These are phyloP conservation scores for Panthera tigris DNA, from an alignment of 2,113 vertebrate species.

Conservation along the genomic window DNA sequence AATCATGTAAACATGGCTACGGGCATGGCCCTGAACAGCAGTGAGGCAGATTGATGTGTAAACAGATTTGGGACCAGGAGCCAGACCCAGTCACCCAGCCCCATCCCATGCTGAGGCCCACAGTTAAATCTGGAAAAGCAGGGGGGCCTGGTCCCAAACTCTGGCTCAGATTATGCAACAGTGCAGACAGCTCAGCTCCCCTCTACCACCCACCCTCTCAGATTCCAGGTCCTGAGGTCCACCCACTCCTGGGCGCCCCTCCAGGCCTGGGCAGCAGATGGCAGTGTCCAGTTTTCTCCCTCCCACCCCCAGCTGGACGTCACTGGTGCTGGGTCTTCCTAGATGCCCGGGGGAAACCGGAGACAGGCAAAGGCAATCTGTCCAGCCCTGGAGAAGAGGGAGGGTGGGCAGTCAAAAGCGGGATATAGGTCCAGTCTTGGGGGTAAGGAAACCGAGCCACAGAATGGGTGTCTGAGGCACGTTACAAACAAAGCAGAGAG, in stretches of 20 bases:
- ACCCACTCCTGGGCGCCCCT: constrained; percentile 17
- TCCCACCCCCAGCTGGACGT: constrained; percentile 33
- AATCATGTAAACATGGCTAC: constrained; percentile 70
- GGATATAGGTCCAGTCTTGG: neutral
- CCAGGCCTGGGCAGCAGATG: constrained; percentile 62
- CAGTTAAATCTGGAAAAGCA: constrained; percentile 52
- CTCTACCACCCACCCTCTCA: constrained; percentile 49
- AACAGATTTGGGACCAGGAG: constrained; percentile 64
- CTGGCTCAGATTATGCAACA: constrained; percentile 80
- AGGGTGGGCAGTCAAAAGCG: neutral
- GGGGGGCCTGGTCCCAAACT: constrained; percentile 67
- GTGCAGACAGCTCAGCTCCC: constrained; percentile 66
- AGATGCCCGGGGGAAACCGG: constrained; percentile 80
- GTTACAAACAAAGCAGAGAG: neutral
- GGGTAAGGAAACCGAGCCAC: neutral
- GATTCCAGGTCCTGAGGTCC: constrained; percentile 55
- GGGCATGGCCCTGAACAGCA: constrained; percentile 66
- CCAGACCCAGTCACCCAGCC: neutral
- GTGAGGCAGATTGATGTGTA: constrained; percentile 77
- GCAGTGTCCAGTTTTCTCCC: constrained; percentile 63
- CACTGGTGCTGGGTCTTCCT: constrained; percentile 80
- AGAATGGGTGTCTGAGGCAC: neutral
- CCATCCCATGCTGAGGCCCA: constrained; percentile 13
- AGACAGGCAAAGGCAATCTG: constrained; percentile 90
- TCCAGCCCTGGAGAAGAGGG: constrained; percentile 88